Evolutionary conservation across 2,888 invertebrate genomes (phyloP), one percentile per base, ranked within the genome.

Genomic region (Dione juno): DNA sequence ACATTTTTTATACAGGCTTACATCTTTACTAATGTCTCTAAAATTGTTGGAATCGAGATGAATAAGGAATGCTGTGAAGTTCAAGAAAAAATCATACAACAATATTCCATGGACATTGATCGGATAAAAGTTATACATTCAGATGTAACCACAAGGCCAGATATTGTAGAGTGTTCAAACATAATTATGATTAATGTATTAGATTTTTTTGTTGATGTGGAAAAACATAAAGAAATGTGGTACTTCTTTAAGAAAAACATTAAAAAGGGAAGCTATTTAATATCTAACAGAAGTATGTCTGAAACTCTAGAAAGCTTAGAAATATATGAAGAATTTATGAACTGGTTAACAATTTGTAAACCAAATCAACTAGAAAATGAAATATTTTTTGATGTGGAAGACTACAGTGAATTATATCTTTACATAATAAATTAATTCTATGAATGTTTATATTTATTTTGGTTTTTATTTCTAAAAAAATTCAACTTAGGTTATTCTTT

Each of bases 41-140:
- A 87, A 75, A 95, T 96, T 61, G 85, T 95, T 73, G 96, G 96
- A 10, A 93, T 96, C 48, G 96, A 96, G 90, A 94, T 96, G 83
- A 96, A 96, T 79, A 86, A 93, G 74, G 95, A 95, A 67, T 94
- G 94, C 69, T 95, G 95, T 86, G 87, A 94, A 58, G 80, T 96
- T 9, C 95, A 96, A 84, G 87, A 93, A 63, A 89, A 89, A 58
- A 93, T 95, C 6, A 84, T 95, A 43, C 80, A 87, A 0, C 93
- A 95, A 79, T 94, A 93, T 78, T 82, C 87, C 52, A 86, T 94
- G 88, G 87, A 91, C 37, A 88, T 71, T 5, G 83, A 94, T 70
- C 90, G 94, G 75, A 85, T 95, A 48, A 90, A 92, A 84, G 85
- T 95, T 41, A 78, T 95, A 5, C 89, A 95, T 80, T 94, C 94